A percentile compares a stretch with the other conserved stretches of the same genome.
Evolutionary conservation across 2,888 invertebrate species (phyloP).

Genomic region (Phragmatobia fuliginosa): DNA sequence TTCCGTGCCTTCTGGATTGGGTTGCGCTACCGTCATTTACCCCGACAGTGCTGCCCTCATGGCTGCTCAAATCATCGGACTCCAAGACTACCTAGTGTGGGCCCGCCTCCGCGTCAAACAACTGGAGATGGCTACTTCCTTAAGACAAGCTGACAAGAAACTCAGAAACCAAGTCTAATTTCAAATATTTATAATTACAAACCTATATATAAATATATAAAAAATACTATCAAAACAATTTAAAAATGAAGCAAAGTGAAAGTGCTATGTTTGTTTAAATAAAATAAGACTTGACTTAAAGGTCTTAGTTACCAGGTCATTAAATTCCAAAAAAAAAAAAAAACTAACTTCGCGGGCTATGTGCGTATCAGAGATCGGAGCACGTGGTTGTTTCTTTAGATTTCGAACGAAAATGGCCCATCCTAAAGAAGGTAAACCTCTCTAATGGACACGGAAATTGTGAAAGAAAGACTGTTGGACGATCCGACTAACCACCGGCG

Average conservation of each 20-base stretch:
- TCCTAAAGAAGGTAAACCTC: too few relatives aligned
- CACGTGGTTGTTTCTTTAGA: conserved; percentile 72
- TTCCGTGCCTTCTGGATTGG: conserved; percentile 97
- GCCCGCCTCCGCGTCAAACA: conserved; percentile 93
- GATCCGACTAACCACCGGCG: too few relatives aligned
- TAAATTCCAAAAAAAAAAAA: too few relatives aligned
- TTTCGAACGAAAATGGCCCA: conserved; percentile 71
- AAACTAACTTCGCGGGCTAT: conserved; percentile 61
- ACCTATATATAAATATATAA: too few relatives aligned
- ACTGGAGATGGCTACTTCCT: conserved; percentile 90
- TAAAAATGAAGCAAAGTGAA: too few relatives aligned
- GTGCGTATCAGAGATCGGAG: conserved; percentile 56
- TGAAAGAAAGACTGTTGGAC: too few relatives aligned
- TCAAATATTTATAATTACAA: too few relatives aligned
- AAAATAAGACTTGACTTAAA: too few relatives aligned
- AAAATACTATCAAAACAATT: too few relatives aligned
- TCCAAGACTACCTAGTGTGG: conserved; percentile 96
- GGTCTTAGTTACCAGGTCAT: too few relatives aligned
- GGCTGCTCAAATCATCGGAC: conserved; percentile 96
- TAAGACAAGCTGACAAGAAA: conserved; percentile 91
- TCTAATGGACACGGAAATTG: too few relatives aligned
- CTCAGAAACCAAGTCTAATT: conserved; percentile 63
- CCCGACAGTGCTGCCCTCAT: conserved; percentile 97
- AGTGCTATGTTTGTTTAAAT: too few relatives aligned
- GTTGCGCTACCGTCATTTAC: conserved; percentile 96